Evolutionary conservation across 2,888 invertebrate species (phyloP).

Genomic region (Diloba caeruleocephala): DNA sequence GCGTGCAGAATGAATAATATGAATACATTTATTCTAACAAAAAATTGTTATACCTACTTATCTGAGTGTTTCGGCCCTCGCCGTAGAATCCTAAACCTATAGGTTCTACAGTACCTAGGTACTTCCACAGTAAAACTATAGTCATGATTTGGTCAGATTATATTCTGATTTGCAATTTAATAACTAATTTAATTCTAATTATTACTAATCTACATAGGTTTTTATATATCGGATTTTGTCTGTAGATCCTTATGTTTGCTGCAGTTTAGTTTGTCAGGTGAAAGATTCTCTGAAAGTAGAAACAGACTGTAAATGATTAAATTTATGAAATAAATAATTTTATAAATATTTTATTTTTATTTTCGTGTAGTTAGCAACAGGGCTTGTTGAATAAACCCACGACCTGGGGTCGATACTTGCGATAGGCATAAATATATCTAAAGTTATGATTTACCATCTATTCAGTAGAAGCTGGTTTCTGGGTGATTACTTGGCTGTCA

Average conservation of each 20-base stretch:
- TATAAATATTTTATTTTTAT: too few relatives aligned
- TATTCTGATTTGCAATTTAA: conserved; percentile 67
- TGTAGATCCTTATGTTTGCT: neutral
- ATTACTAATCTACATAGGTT: conserved; percentile 9
- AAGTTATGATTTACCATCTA: conserved; percentile 7
- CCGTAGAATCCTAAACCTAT: too few relatives aligned
- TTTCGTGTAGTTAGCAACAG: too few relatives aligned
- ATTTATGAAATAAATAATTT: neutral
- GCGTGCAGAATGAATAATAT: too few relatives aligned
- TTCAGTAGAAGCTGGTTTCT: conserved; percentile 28
- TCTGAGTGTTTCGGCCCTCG: too few relatives aligned
- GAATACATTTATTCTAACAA: too few relatives aligned
- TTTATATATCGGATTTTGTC: neutral
- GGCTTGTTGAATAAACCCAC: too few relatives aligned
- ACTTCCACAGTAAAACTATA: conserved; percentile 6
- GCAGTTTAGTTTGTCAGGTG: neutral
- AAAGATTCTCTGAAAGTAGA: neutral
- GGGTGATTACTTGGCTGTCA: conserved; percentile 32
- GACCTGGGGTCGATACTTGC: too few relatives aligned
- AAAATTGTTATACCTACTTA: too few relatives aligned
- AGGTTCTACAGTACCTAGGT: neutral
- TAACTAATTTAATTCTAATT: too few relatives aligned
- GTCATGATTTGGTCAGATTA: conserved; percentile 57
- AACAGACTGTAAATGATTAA: neutral
- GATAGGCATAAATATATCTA: too few relatives aligned